Percentiles rank a stretch among this genome's conserved stretches.
These are phyloP conservation scores for Mesorhabditis sp. DNA, from an alignment of 2,888 invertebrate species.

Conservation along the genomic window DNA sequence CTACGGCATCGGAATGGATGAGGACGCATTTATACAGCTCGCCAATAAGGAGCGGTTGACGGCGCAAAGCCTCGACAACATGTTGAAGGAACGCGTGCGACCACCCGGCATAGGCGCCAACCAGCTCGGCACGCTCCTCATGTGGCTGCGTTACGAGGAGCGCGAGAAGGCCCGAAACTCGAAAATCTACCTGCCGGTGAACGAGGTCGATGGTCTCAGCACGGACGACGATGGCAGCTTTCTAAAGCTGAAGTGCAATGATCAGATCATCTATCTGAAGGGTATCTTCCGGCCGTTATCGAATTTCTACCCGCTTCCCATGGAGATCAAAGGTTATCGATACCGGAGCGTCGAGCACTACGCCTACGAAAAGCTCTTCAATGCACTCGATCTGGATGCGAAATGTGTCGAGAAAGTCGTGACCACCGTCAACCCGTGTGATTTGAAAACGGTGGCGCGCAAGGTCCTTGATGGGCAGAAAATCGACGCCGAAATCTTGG, in stretches of 20 bases:
- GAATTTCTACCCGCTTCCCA: constrained; percentile 47
- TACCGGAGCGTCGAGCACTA: constrained; percentile 57
- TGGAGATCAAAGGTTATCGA: constrained; percentile 42
- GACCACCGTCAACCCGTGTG: constrained; percentile 49
- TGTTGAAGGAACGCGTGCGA: constrained; percentile 41
- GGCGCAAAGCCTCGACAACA: constrained; percentile 14
- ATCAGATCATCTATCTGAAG: constrained; percentile 43
- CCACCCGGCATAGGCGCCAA: constrained; percentile 49
- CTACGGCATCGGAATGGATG: constrained; percentile 51
- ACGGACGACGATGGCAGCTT: constrained; percentile 47
- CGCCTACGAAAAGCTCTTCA: constrained; percentile 47
- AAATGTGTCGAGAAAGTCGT: constrained; percentile 47
- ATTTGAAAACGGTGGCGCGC: constrained; percentile 41
- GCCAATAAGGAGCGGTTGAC: constrained; percentile 9
- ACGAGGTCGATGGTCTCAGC: constrained; percentile 40
- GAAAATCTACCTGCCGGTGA: constrained; percentile 24
- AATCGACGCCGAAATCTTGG: constrained; percentile 15
- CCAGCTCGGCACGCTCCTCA: constrained; percentile 47
- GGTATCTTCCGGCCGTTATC: constrained; percentile 54
- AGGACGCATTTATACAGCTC: constrained; percentile 38
- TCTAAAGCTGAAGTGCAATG: constrained; percentile 40
- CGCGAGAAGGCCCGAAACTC: constrained; percentile 22
- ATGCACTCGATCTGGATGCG: constrained; percentile 44
- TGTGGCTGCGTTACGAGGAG: constrained; percentile 51
- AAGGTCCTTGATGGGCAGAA: constrained; percentile 24